Percentiles rank a stretch among this genome's conserved stretches.
phyloP scores from a whole-genome alignment of 2,797 vertebrate genomes.

The Lithobates sylvaticus region DNA sequence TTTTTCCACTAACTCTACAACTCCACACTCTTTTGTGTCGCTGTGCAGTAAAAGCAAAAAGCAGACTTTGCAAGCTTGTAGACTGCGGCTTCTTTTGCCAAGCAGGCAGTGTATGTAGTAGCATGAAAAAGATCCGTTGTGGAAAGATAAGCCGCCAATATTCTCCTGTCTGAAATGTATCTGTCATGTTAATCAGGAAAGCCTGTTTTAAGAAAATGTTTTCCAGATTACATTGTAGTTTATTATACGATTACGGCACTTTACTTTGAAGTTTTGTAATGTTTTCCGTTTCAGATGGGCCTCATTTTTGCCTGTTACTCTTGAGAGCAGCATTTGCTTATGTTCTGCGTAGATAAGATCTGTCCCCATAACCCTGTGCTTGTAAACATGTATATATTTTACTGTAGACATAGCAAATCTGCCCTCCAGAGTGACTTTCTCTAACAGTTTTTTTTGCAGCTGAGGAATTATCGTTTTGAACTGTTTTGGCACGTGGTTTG shows the following conservation, averaged over 20 bases:
- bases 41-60: too few relatives aligned
- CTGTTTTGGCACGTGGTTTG: slow-evolving; percentile 10
- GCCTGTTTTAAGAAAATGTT: slow-evolving; percentile 59
- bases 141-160: slow-evolving; percentile 24
- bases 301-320: slow-evolving; percentile 37
- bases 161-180: slow-evolving; percentile 52
- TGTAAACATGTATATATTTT: slow-evolving; percentile 45
- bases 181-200: slow-evolving; percentile 60
- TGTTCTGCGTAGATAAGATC: slow-evolving; percentile 48
- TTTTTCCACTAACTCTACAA: neutral
- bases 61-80: neutral
- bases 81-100: neutral
- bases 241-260: slow-evolving; percentile 46
- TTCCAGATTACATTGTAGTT: slow-evolving; percentile 58
- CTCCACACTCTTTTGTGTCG: too few relatives aligned
- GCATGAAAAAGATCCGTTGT: neutral
- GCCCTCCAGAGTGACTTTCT: slow-evolving; percentile 16
- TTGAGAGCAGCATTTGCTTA: slow-evolving; percentile 34
- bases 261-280: slow-evolving; percentile 52
- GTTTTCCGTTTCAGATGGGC: slow-evolving; percentile 47
- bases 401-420: slow-evolving; percentile 17
- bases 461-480: neutral
- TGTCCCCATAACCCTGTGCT: slow-evolving; percentile 13
- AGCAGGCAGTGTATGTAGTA: slow-evolving; percentile 9
- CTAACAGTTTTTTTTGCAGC: neutral